phyloP scores from a whole-genome alignment of 1,140 invertebrate genomes.

The Leptonema lineaticorne region DNA sequence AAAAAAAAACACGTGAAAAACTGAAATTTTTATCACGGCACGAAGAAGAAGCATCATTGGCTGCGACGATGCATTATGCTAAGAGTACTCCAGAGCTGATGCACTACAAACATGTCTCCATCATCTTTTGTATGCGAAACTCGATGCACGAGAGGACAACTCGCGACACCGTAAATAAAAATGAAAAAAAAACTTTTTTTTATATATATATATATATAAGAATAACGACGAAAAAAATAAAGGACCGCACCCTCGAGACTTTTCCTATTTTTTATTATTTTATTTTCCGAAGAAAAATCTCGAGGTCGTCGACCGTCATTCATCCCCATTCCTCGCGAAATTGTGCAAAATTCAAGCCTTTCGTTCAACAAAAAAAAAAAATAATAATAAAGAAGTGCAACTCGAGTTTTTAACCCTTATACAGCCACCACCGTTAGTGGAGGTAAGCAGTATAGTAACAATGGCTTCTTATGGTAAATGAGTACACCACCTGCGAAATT shows the following conservation, averaged over 20 bases:
- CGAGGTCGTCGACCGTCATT: constrained; percentile 7
- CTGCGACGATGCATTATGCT: not conserved
- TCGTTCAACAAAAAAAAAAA: not conserved
- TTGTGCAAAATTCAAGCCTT: constrained; percentile 6
- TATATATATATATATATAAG: too few relatives aligned
- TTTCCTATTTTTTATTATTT: too few relatives aligned
- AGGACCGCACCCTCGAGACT: too few relatives aligned
- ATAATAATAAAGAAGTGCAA: constrained; percentile 1
- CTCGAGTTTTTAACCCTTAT: too few relatives aligned
- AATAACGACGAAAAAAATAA: too few relatives aligned
- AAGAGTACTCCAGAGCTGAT: not conserved
- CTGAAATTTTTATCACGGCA: too few relatives aligned
- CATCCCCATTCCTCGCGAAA: not conserved
- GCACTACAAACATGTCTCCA: not conserved
- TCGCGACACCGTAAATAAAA: not conserved
- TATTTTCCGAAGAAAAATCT: not conserved
- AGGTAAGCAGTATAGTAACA: not conserved
- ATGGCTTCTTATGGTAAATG: constrained; percentile 7
- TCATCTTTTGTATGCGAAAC: not conserved
- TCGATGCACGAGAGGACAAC: not conserved
- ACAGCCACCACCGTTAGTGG: too few relatives aligned
- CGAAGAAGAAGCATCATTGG: too few relatives aligned
- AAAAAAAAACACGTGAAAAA: too few relatives aligned
- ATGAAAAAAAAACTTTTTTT: not conserved
- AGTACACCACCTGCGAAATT: constrained; percentile 17